A percentile compares a stretch with the other conserved stretches of the same genome.
Evolutionary conservation across 1,140 invertebrate species (phyloP).

Genomic region (Xylocopa sonorina): DNA sequence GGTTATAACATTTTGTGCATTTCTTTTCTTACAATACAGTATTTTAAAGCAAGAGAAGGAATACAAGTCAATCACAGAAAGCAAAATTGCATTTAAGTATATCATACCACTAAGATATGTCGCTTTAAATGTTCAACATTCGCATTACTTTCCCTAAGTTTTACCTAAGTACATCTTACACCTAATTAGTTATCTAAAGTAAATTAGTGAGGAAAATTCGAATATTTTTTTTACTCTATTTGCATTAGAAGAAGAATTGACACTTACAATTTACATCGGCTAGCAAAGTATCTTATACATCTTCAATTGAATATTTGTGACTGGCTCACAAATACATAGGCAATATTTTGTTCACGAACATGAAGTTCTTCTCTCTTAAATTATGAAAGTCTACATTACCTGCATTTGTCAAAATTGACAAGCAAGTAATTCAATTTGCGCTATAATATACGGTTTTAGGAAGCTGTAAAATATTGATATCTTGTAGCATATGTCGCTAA

Average conservation of each 20-base stretch:
- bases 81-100: slow-evolving; percentile 28
- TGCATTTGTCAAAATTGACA: slow-evolving; percentile 41
- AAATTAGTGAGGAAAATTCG: slow-evolving; percentile 32
- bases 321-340: slow-evolving; percentile 50
- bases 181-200: slow-evolving; percentile 35
- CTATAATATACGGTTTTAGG: slow-evolving; percentile 52
- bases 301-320: slow-evolving; percentile 52
- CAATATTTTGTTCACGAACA: slow-evolving; percentile 38
- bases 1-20: slow-evolving; percentile 58
- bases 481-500: slow-evolving; percentile 54
- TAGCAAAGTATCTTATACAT: slow-evolving; percentile 36
- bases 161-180: slow-evolving; percentile 19
- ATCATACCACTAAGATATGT: not conserved
- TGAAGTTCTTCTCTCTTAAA: slow-evolving; percentile 50
- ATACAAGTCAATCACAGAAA: slow-evolving; percentile 45
- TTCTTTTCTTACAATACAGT: slow-evolving; percentile 65
- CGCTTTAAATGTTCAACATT: slow-evolving; percentile 22
- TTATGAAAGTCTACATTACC: slow-evolving; percentile 59
- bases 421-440: slow-evolving; percentile 51
- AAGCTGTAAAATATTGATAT: slow-evolving; percentile 57
- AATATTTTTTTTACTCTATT: slow-evolving; percentile 50
- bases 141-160: slow-evolving; percentile 34
- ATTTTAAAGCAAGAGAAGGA: slow-evolving; percentile 58
- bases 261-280: slow-evolving; percentile 31
- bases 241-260: slow-evolving; percentile 13